Evolutionary conservation across 1,140 invertebrate genomes (phyloP).

Genomic region (Philaenus spumarius): DNA sequence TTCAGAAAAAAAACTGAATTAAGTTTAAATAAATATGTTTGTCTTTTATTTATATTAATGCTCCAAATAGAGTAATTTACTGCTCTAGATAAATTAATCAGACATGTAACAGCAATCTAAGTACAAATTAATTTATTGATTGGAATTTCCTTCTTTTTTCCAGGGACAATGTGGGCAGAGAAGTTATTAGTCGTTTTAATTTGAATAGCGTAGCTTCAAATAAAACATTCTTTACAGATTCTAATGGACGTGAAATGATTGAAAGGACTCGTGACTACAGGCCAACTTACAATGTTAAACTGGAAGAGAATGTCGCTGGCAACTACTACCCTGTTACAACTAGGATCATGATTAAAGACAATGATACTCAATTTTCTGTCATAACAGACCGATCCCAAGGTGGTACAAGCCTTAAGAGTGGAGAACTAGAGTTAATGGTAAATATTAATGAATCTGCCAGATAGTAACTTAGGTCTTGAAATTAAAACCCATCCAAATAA

Average conservation of each 20-base stretch:
- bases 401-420: conserved; percentile 68
- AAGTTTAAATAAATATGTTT: no score
- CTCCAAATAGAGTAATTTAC: no score
- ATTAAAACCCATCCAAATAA: no score
- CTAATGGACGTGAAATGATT: conserved; percentile 87
- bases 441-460: no score
- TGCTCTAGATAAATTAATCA: no score
- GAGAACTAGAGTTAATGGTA: conserved; percentile 74
- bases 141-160: no score
- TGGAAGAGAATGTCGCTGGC: conserved; percentile 67
- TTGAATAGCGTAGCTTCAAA: conserved; percentile 53
- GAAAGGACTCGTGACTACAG: conserved; percentile 63
- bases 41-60: no score
- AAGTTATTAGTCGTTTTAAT: conserved; percentile 68
- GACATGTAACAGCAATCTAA: no score
- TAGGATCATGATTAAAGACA: conserved; percentile 62
- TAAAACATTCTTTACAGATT: conserved; percentile 82
- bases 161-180: conserved; percentile 70
- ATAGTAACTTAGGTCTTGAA: no score
- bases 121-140: no score
- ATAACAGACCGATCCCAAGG: conserved; percentile 85
- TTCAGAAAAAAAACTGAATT: no score
- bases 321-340: conserved; percentile 95
- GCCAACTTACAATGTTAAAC: conserved; percentile 60
- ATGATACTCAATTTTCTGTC: conserved; percentile 44